Conservation (phyloP, 2,113 vertebrate species). For the Corythornis madagascariensis region DNA sequence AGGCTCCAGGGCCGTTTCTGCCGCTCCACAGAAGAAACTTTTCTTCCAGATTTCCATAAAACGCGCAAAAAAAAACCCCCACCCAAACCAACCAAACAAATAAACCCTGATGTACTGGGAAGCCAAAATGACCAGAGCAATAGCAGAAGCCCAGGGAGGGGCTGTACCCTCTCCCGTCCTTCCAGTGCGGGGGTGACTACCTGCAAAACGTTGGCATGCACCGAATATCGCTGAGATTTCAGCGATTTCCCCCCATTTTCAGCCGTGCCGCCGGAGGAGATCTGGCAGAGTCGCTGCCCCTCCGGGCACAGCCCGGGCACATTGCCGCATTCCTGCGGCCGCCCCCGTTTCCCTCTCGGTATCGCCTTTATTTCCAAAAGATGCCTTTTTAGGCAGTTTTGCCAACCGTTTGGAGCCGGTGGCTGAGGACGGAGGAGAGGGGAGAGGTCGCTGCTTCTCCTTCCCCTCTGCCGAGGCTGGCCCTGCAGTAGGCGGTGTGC, state of each 20-base stretch:
- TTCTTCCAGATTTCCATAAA: neutral
- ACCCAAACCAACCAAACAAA: too few relatives aligned
- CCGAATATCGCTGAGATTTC: neutral
- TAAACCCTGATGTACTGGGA: neutral
- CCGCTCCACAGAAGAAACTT: neutral
- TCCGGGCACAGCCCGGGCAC: neutral
- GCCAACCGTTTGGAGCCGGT: neutral
- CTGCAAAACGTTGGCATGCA: neutral
- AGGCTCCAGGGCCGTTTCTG: neutral
- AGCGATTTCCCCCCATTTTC: neutral
- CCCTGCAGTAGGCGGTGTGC: neutral
- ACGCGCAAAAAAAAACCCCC: neutral
- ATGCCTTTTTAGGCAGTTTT: neutral
- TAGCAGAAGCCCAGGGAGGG: neutral
- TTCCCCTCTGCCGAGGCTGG: neutral
- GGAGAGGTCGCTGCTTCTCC: neutral
- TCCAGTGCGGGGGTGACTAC: neutral
- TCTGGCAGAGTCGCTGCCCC: neutral
- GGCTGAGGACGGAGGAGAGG: neutral
- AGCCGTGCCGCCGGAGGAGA: neutral
- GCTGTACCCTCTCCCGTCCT: neutral
- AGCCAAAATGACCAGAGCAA: neutral
- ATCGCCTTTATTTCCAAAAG: neutral
- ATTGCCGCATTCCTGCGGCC: neutral
- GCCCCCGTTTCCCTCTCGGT: neutral